phyloP scores from a whole-genome alignment of 2,888 invertebrate species.

The Amphipyra tragopoginis region DNA sequence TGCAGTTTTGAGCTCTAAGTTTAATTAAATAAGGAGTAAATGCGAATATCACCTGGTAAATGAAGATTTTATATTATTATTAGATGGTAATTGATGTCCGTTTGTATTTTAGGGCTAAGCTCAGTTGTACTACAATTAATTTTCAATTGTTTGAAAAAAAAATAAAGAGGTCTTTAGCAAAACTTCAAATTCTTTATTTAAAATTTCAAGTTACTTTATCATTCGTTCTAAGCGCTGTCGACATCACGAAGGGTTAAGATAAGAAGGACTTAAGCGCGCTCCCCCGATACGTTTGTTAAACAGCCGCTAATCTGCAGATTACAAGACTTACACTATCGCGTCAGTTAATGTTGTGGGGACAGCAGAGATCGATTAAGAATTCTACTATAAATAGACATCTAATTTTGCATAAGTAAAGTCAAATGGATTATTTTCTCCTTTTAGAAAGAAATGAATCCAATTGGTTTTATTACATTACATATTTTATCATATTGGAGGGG shows the following conservation, averaged over 20 bases:
- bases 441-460: too few relatives aligned
- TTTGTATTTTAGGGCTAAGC: too few relatives aligned
- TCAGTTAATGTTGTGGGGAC: conserved; percentile 28
- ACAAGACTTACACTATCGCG: conserved; percentile 47
- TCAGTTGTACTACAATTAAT: too few relatives aligned
- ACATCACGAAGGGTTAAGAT: conserved; percentile 54
- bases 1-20: conserved; percentile 5
- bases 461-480: too few relatives aligned
- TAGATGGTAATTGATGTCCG: too few relatives aligned
- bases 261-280: conserved; percentile 35
- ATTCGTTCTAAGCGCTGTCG: conserved; percentile 20
- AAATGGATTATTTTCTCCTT: not conserved
- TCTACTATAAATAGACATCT: not conserved
- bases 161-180: too few relatives aligned
- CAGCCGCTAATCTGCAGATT: conserved; percentile 54
- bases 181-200: conserved; percentile 2
- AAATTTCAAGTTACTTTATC: conserved; percentile 18
- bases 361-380: conserved; percentile 6
- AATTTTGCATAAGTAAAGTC: conserved; percentile 10
- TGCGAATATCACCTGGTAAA: too few relatives aligned
- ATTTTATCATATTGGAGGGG: too few relatives aligned
- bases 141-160: too few relatives aligned
- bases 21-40: not conserved
- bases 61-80: too few relatives aligned
- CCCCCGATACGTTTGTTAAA: conserved; percentile 44